Evolutionary conservation across 1,140 invertebrate species (phyloP), one percentile per base, ranked within the genome.

Genomic region (Danaus plexippus): DNA sequence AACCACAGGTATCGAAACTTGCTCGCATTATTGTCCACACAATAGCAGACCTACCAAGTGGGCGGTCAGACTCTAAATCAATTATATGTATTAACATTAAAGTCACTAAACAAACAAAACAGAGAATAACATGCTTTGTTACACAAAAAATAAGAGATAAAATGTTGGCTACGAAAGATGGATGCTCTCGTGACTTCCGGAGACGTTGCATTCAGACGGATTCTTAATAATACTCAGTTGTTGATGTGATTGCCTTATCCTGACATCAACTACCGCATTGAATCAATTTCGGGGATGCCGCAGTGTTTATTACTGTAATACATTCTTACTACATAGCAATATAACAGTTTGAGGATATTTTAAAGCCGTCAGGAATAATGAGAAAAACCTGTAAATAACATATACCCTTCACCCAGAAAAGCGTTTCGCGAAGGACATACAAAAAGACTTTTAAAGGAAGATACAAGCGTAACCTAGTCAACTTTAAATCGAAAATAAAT

Each of bases 51-150:
- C 47, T 13, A 54, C 56, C 10, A 43, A 59, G 69, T 72, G 70
- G 67, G 67, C 64, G 70, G 61, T 18, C 63, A 55, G 47, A 57
- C 52, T 59, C 63, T 67, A 73, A 66, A 70, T 73, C 70, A 69
- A 72, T 73, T 73, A 73, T 67, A 63, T 67, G 69, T 67, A 67
- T 73, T 68, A 70, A 67, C 64, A 62, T 61, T 65, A 59, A 65
- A 59, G 61, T 63, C 32, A 54, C 55, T 53, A 61, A 61, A 52
- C 53, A 50, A 50, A 47, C 42, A 55, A 57, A 61, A 49, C 46
- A 49, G 46, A 68, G 22, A 52, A 43, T 55, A 43, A 50, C 48
- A 15, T 54, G 55, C 57, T 49, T 22, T 5, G 11, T 40, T 15
- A 50, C 54, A 57, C 53, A 60, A 63, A 69, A 69, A 72, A 70